phyloP scores from a whole-genome alignment of 2,797 vertebrate species.

The Danio kyathit region DNA sequence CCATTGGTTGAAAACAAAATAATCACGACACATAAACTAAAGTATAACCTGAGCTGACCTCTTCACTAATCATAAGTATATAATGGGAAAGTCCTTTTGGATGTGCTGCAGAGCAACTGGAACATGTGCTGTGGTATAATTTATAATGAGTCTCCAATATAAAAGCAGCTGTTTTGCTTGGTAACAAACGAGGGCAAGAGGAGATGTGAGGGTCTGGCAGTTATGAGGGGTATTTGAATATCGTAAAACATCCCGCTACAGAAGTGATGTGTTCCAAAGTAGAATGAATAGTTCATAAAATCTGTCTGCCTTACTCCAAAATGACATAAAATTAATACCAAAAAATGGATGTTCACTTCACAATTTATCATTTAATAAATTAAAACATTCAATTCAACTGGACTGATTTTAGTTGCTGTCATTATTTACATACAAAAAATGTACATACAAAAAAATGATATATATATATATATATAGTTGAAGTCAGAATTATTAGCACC shows the following conservation, averaged over 20 bases:
- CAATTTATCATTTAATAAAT: no score
- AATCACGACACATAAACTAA: constrained; percentile 7
- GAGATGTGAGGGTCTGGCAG: constrained; percentile 76
- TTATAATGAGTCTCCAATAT: constrained; percentile 73
- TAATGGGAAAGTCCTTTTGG: constrained; percentile 66
- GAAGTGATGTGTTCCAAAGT: constrained; percentile 74
- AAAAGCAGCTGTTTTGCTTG: constrained; percentile 76
- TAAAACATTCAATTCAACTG: no score
- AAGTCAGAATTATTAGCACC: no score
- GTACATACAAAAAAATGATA: no score
- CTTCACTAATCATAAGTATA: constrained; percentile 40
- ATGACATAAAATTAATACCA: neutral
- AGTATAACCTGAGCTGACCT: constrained; percentile 48
- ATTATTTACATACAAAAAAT: no score
- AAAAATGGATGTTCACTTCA: neutral
- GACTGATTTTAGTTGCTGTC: no score
- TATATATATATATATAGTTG: no score
- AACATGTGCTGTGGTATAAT: constrained; percentile 78
- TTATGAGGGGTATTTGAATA: constrained; percentile 72
- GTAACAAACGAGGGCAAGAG: constrained; percentile 74
- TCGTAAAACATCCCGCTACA: constrained; percentile 71
- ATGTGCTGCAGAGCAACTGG: constrained; percentile 63
- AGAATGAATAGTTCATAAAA: constrained; percentile 66
- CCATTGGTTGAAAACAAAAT: constrained; percentile 5
- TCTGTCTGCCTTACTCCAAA: constrained; percentile 56